phyloP scores from a whole-genome alignment of 2,797 vertebrate species.

The Bradypus variegatus region DNA sequence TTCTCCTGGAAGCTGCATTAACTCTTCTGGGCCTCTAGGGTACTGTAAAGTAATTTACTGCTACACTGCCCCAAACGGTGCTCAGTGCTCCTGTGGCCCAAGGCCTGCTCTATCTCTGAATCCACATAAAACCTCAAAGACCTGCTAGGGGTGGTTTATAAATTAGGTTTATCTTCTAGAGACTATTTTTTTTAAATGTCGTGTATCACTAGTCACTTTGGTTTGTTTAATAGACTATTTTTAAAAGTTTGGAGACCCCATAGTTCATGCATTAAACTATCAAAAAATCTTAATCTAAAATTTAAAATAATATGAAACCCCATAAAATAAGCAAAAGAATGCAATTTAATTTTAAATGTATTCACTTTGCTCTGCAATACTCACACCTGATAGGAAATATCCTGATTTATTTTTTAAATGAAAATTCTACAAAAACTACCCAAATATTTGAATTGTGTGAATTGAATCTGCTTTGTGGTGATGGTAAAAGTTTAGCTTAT shows the following conservation, averaged over 20 bases:
- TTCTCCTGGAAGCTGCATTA: slow-evolving; percentile 32
- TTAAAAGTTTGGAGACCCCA: slow-evolving; percentile 3
- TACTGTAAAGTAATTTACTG: slow-evolving; percentile 33
- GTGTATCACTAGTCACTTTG: background rate
- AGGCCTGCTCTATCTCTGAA: slow-evolving; percentile 15
- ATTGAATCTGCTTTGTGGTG: background rate
- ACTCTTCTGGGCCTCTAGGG: slow-evolving; percentile 3
- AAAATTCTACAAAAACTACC: background rate
- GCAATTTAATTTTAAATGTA: background rate
- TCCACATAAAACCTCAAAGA: slow-evolving; percentile 9
- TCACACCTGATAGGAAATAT: background rate
- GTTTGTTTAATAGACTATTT: slow-evolving; percentile 40
- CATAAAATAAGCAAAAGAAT: background rate
- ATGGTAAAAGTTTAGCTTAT: background rate
- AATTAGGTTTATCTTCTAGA: slow-evolving; percentile 15
- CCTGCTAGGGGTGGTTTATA: background rate
- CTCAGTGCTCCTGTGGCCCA: background rate
- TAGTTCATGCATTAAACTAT: background rate
- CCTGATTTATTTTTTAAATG: too few relatives aligned
- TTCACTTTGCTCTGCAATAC: background rate
- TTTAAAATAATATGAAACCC: background rate
- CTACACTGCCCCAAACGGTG: background rate
- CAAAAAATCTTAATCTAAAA: slow-evolving; percentile 13
- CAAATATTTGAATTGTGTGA: background rate
- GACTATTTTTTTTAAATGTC: slow-evolving; percentile 5